Percentiles rank a stretch among this genome's conserved stretches.
Conservation (phyloP, 2,113 vertebrate species). For the Calidris pygmaea region DNA sequence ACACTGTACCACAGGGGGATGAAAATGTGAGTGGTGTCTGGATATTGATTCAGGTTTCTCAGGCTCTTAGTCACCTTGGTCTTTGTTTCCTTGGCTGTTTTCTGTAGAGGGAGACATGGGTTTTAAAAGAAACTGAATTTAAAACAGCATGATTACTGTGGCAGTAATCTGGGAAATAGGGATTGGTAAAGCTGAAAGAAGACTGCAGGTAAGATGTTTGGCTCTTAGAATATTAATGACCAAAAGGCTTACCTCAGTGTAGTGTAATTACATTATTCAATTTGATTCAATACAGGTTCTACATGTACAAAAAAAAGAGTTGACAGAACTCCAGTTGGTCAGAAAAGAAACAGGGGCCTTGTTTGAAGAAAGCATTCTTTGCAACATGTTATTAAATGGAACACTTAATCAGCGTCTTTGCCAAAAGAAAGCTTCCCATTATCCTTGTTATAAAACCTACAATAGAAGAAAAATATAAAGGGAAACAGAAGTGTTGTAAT, state of each 20-base stretch:
- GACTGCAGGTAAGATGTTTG: background rate
- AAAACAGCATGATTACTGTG: background rate
- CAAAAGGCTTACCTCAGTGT: background rate
- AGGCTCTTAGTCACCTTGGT: background rate
- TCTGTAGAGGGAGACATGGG: background rate
- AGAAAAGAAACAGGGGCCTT: background rate
- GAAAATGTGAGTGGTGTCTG: background rate
- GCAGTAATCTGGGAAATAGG: background rate
- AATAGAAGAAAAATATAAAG: background rate
- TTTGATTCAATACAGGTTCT: background rate
- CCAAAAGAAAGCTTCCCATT: conserved; percentile 56
- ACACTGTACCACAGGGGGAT: background rate
- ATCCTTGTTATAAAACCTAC: conserved; percentile 21
- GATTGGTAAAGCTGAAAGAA: background rate
- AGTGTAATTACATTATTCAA: background rate
- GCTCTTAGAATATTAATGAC: background rate
- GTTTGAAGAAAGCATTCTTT: conserved; percentile 51
- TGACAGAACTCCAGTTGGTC: conserved; percentile 9
- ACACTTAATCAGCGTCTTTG: conserved; percentile 63
- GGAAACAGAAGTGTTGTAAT: background rate
- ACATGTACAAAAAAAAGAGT: background rate
- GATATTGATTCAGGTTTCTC: background rate
- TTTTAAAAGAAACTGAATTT: background rate
- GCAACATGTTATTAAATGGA: conserved; percentile 58
- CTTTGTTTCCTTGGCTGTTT: background rate